A percentile compares a stretch with the other conserved stretches of the same genome.
Evolutionary conservation across 2,888 invertebrate genomes (phyloP).

Genomic region (Pasiphila rectangulata): DNA sequence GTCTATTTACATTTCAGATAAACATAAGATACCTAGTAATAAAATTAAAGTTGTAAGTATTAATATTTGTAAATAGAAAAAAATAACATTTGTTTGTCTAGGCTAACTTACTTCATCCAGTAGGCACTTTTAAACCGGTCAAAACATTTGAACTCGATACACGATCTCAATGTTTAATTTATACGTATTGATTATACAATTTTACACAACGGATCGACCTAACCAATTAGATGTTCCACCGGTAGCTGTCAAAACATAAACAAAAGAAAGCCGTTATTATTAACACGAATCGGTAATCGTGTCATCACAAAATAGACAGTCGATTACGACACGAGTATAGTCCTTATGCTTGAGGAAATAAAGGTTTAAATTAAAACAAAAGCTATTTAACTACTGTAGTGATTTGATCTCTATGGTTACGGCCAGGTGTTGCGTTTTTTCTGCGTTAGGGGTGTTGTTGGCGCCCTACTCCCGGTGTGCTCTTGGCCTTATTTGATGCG

Average conservation of each 20-base stretch:
- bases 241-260: conserved; percentile 40
- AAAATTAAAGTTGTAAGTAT: no score
- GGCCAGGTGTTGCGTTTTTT: conserved; percentile 70
- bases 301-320: conserved; percentile 37
- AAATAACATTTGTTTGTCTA: no score
- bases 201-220: conserved; percentile 26
- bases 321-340: conserved; percentile 14
- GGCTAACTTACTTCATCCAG: no score
- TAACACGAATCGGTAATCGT: conserved; percentile 50
- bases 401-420: conserved; percentile 79
- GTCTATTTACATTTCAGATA: no score
- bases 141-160: neutral
- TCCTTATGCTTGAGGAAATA: conserved; percentile 25
- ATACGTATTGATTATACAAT: conserved; percentile 6
- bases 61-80: no score
- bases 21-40: no score
- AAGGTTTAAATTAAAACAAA: conserved; percentile 3
- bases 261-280: conserved; percentile 63
- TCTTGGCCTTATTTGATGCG: conserved; percentile 34
- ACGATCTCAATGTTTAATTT: neutral
- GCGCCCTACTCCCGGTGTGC: conserved; percentile 45
- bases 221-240: conserved; percentile 30
- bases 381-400: conserved; percentile 45
- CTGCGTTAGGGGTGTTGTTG: conserved; percentile 47
- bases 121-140: neutral